Percentiles rank a stretch among this genome's conserved stretches.
Evolutionary conservation across 1,140 invertebrate species (phyloP).

Genomic region (Drosophila carrolli): DNA sequence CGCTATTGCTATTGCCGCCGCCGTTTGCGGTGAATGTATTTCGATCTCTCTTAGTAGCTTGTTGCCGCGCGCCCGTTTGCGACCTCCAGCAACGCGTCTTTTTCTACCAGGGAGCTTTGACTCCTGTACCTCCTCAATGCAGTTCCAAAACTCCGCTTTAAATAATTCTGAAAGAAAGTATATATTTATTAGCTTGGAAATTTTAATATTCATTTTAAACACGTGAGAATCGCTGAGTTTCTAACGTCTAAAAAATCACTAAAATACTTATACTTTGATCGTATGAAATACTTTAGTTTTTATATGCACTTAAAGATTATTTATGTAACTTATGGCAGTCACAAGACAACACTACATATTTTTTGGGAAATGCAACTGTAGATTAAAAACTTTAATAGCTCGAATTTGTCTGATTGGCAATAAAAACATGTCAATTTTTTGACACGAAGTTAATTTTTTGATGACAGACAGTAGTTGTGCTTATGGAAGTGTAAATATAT

Average conservation of each 20-base stretch:
- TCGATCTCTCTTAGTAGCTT: constrained; percentile 44
- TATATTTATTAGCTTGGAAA: neutral
- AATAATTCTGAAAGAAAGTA: constrained; percentile 44
- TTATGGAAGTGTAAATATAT: neutral
- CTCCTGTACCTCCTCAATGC: constrained; percentile 58
- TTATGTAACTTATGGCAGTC: too few species aligned
- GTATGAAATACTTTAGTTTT: too few species aligned
- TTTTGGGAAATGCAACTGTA: too few species aligned
- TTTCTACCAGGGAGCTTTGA: constrained; percentile 35
- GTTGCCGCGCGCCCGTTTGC: constrained; percentile 44
- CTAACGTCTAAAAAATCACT: too few species aligned
- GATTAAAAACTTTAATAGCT: too few species aligned
- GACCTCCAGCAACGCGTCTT: constrained; percentile 18
- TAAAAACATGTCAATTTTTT: too few species aligned
- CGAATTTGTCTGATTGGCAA: too few species aligned
- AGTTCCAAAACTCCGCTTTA: constrained; percentile 52
- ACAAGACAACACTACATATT: too few species aligned
- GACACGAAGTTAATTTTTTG: too few species aligned
- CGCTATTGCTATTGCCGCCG: constrained; percentile 68
- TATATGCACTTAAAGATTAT: too few species aligned
- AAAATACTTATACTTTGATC: too few species aligned
- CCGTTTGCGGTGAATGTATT: constrained; percentile 58
- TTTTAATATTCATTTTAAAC: neutral
- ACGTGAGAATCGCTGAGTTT: neutral
- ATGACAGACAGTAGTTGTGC: too few species aligned